phyloP scores from a whole-genome alignment of 2,797 vertebrate genomes.

The Podarcis siculus region DNA sequence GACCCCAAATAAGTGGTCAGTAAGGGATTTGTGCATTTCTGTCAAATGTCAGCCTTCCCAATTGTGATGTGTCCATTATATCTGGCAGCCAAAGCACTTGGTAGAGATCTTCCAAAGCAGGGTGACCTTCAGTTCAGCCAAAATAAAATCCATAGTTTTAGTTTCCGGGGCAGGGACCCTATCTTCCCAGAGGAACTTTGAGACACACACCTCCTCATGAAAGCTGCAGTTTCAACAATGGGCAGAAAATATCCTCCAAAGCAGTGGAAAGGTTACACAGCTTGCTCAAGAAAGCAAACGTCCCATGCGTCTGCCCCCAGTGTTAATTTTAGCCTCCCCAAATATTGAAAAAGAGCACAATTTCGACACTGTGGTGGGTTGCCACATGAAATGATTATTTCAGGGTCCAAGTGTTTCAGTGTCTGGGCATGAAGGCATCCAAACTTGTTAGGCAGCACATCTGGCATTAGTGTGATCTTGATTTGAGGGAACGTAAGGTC shows the following conservation, averaged over 20 bases:
- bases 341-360: background rate
- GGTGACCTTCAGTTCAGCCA: background rate
- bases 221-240: background rate
- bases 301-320: conserved; percentile 16
- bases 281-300: background rate
- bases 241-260: conserved; percentile 35
- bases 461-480: background rate
- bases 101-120: background rate
- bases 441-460: background rate
- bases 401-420: background rate
- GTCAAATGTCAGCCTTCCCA: background rate
- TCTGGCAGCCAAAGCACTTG: background rate
- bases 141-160: rapidly evolving
- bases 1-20: background rate
- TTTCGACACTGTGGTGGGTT: background rate
- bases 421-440: background rate
- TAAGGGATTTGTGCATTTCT: background rate
- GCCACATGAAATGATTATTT: background rate
- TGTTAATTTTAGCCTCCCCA: conserved; percentile 61
- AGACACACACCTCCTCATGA: conserved; percentile 45
- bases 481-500: background rate
- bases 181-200: conserved; percentile 63
- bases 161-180: conserved; percentile 34
- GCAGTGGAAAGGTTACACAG: conserved; percentile 63
- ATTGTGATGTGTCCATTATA: background rate